Percentiles rank a stretch among this genome's conserved stretches.
Evolutionary conservation across 2,113 vertebrate genomes (phyloP).

Genomic region (Anthoscopus minutus): DNA sequence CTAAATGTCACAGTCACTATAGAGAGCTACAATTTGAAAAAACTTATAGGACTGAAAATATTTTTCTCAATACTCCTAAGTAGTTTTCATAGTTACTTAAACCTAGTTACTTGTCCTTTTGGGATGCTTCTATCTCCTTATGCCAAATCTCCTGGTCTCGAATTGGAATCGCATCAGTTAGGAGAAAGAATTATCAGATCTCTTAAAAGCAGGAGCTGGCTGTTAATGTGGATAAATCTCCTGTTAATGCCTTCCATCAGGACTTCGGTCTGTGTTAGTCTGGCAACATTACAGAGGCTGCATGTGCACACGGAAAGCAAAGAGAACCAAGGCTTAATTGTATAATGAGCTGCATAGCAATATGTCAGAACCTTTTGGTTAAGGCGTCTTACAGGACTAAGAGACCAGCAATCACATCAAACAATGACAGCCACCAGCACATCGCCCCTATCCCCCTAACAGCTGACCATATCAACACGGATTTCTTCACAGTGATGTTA

Average conservation of each 20-base stretch:
- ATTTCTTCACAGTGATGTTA: neutral
- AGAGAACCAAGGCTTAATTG: neutral
- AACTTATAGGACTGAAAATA: neutral
- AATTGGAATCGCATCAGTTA: neutral
- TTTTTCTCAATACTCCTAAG: neutral
- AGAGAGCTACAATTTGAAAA: neutral
- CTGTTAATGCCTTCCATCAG: neutral
- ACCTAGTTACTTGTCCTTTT: neutral
- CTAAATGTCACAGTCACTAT: neutral
- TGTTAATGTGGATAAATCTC: neutral
- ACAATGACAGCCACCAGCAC: neutral
- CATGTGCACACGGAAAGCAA: neutral
- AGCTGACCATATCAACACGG: neutral
- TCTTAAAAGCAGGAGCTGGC: neutral
- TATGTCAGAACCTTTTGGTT: neutral
- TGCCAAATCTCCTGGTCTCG: neutral
- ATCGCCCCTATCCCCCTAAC: neutral
- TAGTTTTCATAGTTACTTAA: neutral
- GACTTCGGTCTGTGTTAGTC: neutral
- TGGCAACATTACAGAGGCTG: neutral
- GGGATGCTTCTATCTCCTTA: neutral
- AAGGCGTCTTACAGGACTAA: neutral
- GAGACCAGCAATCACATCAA: neutral
- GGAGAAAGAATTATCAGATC: neutral
- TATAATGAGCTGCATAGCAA: neutral